Conservation (phyloP, 2,113 vertebrate genomes). For the Blennius ocellaris region DNA sequence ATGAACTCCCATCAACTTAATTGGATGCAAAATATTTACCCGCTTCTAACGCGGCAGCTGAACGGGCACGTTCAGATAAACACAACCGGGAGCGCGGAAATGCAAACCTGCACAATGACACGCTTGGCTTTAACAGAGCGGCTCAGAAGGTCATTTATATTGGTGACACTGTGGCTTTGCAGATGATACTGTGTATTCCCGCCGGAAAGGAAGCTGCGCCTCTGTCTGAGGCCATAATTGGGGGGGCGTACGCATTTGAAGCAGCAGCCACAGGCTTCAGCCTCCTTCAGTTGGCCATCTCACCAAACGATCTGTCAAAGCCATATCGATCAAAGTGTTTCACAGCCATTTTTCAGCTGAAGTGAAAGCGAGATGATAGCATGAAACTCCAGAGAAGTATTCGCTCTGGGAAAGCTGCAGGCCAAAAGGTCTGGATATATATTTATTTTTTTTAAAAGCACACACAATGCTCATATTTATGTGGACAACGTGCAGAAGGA, state of each 20-base stretch:
- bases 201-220: too few species aligned
- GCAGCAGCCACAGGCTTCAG: not conserved
- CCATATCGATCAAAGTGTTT: slow-evolving; percentile 30
- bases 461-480: slow-evolving; percentile 1
- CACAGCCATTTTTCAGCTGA: not conserved
- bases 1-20: slow-evolving; percentile 61
- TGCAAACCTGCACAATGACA: slow-evolving; percentile 7
- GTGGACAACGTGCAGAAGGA: not conserved
- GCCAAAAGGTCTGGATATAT: not conserved
- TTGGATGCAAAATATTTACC: slow-evolving; percentile 54
- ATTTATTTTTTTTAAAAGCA: slow-evolving; percentile 17
- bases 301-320: slow-evolving; percentile 19
- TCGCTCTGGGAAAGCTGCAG: not conserved
- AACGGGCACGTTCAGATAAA: slow-evolving; percentile 5
- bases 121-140: not conserved
- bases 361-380: not conserved
- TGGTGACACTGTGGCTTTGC: not conserved
- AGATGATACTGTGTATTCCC: not conserved
- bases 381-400: not conserved
- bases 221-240: too few species aligned
- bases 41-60: slow-evolving; percentile 14
- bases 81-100: not conserved
- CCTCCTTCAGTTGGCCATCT: not conserved
- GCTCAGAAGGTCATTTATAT: slow-evolving; percentile 32
- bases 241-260: not conserved